A percentile compares a stretch with the other conserved stretches of the same genome.
phyloP scores from a whole-genome alignment of 2,797 vertebrate species.

The Lagothrix lagotricha region DNA sequence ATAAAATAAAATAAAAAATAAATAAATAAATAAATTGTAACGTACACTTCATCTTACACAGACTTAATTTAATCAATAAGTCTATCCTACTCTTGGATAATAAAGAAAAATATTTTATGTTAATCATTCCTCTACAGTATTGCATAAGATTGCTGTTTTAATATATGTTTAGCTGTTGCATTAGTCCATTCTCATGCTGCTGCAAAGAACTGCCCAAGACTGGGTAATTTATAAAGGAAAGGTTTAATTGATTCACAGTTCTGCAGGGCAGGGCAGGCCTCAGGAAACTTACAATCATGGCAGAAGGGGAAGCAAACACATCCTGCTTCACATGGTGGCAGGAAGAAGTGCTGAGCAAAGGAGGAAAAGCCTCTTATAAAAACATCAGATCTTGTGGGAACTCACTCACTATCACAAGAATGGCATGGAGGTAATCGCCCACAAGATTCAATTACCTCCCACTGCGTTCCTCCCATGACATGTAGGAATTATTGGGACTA shows the following conservation, averaged over 20 bases:
- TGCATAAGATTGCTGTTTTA: conserved; percentile 29
- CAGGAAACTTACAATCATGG: not conserved
- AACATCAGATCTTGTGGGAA: not conserved
- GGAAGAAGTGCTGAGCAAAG: not conserved
- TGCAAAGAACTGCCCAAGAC: not conserved
- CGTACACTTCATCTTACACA: conserved; percentile 20
- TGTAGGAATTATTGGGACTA: not conserved
- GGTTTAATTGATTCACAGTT: not conserved
- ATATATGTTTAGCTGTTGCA: not conserved
- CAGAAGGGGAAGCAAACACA: not conserved
- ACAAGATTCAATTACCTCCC: not conserved
- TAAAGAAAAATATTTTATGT: conserved; percentile 45
- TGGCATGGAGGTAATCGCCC: not conserved
- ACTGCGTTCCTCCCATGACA: not conserved
- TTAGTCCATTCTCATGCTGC: not conserved
- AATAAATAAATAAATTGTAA: not conserved
- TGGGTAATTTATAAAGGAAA: not conserved
- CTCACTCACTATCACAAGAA: not conserved
- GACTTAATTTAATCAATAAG: conserved; percentile 5
- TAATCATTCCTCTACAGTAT: not conserved
- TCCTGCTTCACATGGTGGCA: not conserved
- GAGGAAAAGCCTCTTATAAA: not conserved
- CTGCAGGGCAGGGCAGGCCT: not conserved
- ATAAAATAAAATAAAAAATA: too few species aligned
- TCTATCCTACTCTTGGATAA: not conserved